Conservation (phyloP, 2,113 vertebrate genomes). For the Scatophagus argus region DNA sequence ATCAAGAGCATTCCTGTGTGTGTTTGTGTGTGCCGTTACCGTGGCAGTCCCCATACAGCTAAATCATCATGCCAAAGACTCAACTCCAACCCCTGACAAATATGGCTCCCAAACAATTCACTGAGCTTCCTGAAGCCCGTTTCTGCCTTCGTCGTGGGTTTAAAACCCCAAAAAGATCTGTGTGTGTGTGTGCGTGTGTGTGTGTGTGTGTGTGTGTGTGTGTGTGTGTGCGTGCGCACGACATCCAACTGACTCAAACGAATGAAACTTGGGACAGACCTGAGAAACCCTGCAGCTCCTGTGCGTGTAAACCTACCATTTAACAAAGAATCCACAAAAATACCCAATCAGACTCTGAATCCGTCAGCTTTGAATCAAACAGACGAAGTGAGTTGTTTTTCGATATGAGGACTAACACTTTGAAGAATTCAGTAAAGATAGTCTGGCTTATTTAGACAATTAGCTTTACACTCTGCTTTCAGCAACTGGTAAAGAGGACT, state of each 20-base stretch:
- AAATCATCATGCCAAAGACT: constrained; percentile 88
- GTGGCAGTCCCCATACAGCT: constrained; percentile 84
- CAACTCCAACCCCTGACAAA: constrained; percentile 59
- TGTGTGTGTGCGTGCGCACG: constrained; percentile 4
- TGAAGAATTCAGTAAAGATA: constrained; percentile 59
- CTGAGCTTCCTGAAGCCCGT: constrained; percentile 77
- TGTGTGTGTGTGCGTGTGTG: constrained; percentile 16
- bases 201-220: constrained; percentile 49
- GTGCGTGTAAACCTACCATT: constrained; percentile 38
- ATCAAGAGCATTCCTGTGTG: constrained; percentile 28
- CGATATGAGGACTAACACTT: constrained; percentile 69
- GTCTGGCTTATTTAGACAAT: constrained; percentile 68
- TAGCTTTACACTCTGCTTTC: constrained; percentile 76
- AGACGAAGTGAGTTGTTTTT: constrained; percentile 24
- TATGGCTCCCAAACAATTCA: constrained; percentile 65
- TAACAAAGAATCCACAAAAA: constrained; percentile 42
- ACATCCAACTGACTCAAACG: constrained; percentile 18
- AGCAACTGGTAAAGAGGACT: constrained; percentile 58
- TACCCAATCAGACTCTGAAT: constrained; percentile 46
- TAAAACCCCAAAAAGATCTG: constrained; percentile 53
- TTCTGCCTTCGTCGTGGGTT: constrained; percentile 74
- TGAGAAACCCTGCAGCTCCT: constrained; percentile 52
- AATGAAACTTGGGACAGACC: constrained; percentile 34
- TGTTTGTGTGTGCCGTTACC: constrained; percentile 60
- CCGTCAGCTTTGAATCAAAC: constrained; percentile 27